A percentile compares a stretch with the other conserved stretches of the same genome.
Conservation (phyloP, 1,140 invertebrate genomes). For the Lepidotrigona ventralis region DNA sequence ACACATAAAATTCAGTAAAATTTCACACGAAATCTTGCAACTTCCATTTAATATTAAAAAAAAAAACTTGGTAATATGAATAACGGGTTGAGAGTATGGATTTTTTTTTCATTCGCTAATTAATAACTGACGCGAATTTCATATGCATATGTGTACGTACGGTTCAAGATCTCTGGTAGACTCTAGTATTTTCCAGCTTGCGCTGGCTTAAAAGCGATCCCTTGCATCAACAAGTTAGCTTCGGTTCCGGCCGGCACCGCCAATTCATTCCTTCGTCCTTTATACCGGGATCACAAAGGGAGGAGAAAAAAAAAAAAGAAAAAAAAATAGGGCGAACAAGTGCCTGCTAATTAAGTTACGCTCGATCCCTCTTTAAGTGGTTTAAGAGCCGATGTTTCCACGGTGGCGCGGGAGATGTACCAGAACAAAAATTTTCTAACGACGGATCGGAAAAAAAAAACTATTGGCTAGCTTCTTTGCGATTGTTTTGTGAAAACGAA, state of each 20-base stretch:
- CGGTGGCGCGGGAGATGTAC: neutral
- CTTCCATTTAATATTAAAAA: too few relatives aligned
- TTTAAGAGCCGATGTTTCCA: neutral
- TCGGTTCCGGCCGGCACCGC: neutral
- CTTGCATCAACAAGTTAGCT: neutral
- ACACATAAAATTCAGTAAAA: too few relatives aligned
- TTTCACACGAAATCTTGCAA: too few relatives aligned
- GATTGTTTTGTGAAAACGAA: too few relatives aligned
- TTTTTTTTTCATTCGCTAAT: too few relatives aligned
- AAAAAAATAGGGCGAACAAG: neutral
- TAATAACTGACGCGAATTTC: too few relatives aligned
- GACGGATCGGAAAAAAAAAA: too few relatives aligned
- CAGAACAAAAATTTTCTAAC: neutral
- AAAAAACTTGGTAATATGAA: too few relatives aligned
- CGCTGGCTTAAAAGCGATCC: constrained; percentile 31
- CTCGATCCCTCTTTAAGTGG: neutral
- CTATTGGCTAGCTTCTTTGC: too few relatives aligned
- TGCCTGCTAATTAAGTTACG: constrained; percentile 10
- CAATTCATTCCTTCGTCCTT: neutral
- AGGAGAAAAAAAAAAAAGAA: neutral
- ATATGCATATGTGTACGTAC: too few relatives aligned
- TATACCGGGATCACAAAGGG: neutral
- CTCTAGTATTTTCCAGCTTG: constrained; percentile 8
- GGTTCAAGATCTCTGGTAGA: too few relatives aligned
- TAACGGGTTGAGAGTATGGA: too few relatives aligned